phyloP scores from a whole-genome alignment of 2,888 invertebrate genomes.

The Syrista parreyssii region DNA sequence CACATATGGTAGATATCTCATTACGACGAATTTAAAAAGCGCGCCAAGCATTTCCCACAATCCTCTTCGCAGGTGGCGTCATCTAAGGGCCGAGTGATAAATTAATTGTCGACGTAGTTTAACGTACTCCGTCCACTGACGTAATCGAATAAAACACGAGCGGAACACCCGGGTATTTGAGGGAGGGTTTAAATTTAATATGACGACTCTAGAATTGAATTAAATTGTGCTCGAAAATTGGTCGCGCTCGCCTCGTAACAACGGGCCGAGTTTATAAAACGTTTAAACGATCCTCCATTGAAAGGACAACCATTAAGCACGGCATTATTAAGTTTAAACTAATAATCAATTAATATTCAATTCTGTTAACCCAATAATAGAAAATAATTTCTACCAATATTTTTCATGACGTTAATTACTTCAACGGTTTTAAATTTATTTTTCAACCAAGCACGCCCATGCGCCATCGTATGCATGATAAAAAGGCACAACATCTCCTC shows the following conservation, averaged over 20 bases:
- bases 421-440: background rate
- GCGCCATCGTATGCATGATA: background rate
- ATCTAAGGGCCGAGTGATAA: background rate
- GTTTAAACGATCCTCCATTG: background rate
- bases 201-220: slow-evolving; percentile 19
- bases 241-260: background rate
- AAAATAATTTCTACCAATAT: background rate
- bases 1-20: background rate
- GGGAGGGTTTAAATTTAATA: slow-evolving; percentile 22
- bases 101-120: background rate
- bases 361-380: background rate
- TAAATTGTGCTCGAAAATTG: slow-evolving; percentile 21
- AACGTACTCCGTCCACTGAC: background rate
- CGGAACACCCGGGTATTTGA: background rate
- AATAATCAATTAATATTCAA: background rate
- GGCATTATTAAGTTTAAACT: background rate
- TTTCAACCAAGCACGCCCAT: background rate
- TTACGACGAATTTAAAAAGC: background rate
- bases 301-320: background rate
- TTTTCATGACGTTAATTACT: background rate
- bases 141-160: background rate
- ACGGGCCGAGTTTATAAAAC: slow-evolving; percentile 2
- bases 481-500: background rate
- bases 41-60: background rate
- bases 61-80: background rate